Evolutionary conservation across 2,113 vertebrate genomes (phyloP), one percentile per base, ranked within the genome.

Genomic region (Dipodomys ordii): DNA sequence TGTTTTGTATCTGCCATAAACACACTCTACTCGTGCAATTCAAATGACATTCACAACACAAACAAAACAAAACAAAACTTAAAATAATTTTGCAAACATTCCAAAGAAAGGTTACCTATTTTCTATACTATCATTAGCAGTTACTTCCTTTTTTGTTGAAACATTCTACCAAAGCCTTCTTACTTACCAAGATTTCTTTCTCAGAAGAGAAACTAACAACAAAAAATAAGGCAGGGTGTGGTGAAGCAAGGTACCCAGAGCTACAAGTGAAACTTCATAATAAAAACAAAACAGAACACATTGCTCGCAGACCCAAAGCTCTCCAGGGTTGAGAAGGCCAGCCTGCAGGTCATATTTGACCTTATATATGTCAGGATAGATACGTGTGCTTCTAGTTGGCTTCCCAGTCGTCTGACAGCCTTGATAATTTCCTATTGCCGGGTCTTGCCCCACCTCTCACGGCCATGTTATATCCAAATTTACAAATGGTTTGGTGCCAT

Each of bases 131-230:
- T 46, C 1, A 0, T 19, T 82, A 85, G 65, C 23, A 69, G 44
- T 89, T 91, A 82, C 78, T 90, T 89, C 30, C 57, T 82, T 57
- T 25, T 35, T 82, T 57, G 28, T 28, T 44, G 89, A 62, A 91
- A 92, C 19, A 27, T 67, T 79, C 39, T 35, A 88, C 30, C 81
- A 79, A 93, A 91, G 18, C 5, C 15, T 69, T 65, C 30, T 83
- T 76, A 95, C 96, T 96, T 80, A 96, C 87, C 91, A 28, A 73
- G 30, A 65, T 72, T 82, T 94, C 79, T 67, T 93, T 87, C 80
- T 87, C 80, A 27, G 92, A 92, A 94, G 60, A 90, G 94, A 94
- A 89, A 46, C n/a, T 57, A 57, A 57, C 53, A 13, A 57, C 39
- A 85, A 83, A 57, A 57, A 57, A 16, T 57, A 16, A 57, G 53